These are phyloP conservation scores for Pluvianellus socialis DNA, from an alignment of 2,113 vertebrate species.

Conservation along the genomic window DNA sequence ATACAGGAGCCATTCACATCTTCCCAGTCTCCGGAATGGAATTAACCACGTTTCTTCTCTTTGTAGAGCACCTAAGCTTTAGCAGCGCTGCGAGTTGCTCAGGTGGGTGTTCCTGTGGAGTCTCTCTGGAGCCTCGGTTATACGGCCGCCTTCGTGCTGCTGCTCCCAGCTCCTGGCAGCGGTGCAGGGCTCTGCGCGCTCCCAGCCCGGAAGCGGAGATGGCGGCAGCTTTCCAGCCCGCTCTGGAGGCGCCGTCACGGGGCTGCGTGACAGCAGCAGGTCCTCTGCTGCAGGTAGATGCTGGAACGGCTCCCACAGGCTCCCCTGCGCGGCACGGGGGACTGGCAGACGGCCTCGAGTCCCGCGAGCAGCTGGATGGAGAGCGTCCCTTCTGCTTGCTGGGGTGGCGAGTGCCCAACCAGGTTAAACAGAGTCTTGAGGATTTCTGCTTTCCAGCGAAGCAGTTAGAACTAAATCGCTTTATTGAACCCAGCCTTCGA, in stretches of 20 bases:
- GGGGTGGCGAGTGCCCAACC: not conserved
- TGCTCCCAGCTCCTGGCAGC: not conserved
- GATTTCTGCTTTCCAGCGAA: not conserved
- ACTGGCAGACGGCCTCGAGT: too few species aligned
- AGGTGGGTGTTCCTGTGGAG: not conserved
- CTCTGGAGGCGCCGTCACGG: not conserved
- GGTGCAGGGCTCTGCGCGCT: not conserved
- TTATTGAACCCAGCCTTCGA: not conserved
- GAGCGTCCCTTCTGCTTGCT: fast-evolving
- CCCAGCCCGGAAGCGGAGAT: not conserved
- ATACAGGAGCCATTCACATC: not conserved
- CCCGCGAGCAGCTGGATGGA: not conserved
- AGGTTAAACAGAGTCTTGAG: not conserved
- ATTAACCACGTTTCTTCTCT: not conserved
- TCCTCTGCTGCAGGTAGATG: not conserved
- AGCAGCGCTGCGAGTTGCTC: not conserved
- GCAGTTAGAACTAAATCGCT: not conserved
- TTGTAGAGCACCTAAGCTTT: not conserved
- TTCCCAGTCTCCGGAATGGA: not conserved
- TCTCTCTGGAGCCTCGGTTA: not conserved
- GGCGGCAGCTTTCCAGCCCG: not conserved
- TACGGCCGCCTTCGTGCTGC: fast-evolving
- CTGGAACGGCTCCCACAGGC: not conserved
- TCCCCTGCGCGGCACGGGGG: not conserved
- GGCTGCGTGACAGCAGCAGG: not conserved